Evolutionary conservation across 2,113 vertebrate species (phyloP).

Genomic region (Eublepharis macularius): DNA sequence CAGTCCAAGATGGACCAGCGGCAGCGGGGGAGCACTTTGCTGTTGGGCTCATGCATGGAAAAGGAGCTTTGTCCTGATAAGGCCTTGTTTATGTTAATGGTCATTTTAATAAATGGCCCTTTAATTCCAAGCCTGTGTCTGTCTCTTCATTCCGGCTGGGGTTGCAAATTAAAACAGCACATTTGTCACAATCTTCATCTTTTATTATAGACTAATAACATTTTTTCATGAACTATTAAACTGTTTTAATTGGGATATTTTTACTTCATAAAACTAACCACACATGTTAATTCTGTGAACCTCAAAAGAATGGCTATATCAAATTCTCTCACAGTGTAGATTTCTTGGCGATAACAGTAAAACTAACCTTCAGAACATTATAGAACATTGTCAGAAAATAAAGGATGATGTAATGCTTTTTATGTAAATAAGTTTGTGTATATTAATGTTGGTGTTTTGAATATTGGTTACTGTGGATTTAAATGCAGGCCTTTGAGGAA

Average conservation of each 20-base stretch:
- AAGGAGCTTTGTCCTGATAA: too few relatives aligned
- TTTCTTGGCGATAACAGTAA: slow-evolving; percentile 47
- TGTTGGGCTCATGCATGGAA: too few relatives aligned
- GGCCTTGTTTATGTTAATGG: too few relatives aligned
- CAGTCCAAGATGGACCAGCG: too few relatives aligned
- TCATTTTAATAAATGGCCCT: too few relatives aligned
- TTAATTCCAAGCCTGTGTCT: too few relatives aligned
- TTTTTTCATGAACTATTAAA: slow-evolving; percentile 28
- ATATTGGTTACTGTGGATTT: too few relatives aligned
- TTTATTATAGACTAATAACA: slow-evolving; percentile 32
- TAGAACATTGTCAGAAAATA: slow-evolving; percentile 23
- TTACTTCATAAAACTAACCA: slow-evolving; percentile 9
- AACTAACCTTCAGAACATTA: slow-evolving; percentile 26
- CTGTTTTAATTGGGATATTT: slow-evolving; percentile 40
- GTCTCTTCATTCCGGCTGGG: too few relatives aligned
- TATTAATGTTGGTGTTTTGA: too few relatives aligned
- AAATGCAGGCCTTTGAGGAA: too few relatives aligned
- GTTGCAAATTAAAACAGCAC: slow-evolving; percentile 33
- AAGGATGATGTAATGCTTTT: slow-evolving; percentile 28
- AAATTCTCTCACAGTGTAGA: slow-evolving; percentile 45
- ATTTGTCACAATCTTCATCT: neutral
- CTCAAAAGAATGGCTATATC: neutral
- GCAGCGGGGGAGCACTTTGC: too few relatives aligned
- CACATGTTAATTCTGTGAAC: slow-evolving; percentile 1
- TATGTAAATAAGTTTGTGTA: too few relatives aligned